Percentiles rank a stretch among this genome's conserved stretches.
phyloP scores from a whole-genome alignment of 2,797 vertebrate species.

The Microhierax caerulescens region DNA sequence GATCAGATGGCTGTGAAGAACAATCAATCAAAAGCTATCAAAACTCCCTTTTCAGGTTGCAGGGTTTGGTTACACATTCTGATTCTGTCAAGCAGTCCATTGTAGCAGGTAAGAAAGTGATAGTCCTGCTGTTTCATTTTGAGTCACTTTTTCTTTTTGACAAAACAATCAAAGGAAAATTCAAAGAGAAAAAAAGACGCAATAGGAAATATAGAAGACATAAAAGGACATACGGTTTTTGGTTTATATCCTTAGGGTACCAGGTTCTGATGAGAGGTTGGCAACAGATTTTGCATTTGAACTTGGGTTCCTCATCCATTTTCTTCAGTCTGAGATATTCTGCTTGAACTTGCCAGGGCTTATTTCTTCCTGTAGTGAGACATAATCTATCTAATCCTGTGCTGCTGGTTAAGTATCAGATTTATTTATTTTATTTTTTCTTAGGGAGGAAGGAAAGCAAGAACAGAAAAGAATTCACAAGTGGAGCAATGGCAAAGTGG shows the following conservation, averaged over 20 bases:
- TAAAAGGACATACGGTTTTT: fast-evolving
- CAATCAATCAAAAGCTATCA: background rate
- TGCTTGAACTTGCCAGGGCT: background rate
- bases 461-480: background rate
- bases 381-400: background rate
- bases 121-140: background rate
- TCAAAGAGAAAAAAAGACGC: background rate
- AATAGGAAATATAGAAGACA: background rate
- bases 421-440: background rate
- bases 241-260: background rate
- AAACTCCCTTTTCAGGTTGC: background rate
- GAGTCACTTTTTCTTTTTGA: background rate
- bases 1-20: background rate
- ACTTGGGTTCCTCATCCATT: background rate
- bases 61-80: background rate
- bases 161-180: background rate
- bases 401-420: background rate
- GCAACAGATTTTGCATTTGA: background rate
- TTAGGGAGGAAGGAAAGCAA: background rate
- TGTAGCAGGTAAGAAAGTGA: background rate
- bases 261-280: background rate
- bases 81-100: background rate
- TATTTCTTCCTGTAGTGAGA: background rate
- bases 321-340: background rate
- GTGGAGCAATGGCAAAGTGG: background rate